Percentiles rank a stretch among this genome's conserved stretches.
phyloP scores from a whole-genome alignment of 2,797 vertebrate genomes.

The Sebastes melanostomus region DNA sequence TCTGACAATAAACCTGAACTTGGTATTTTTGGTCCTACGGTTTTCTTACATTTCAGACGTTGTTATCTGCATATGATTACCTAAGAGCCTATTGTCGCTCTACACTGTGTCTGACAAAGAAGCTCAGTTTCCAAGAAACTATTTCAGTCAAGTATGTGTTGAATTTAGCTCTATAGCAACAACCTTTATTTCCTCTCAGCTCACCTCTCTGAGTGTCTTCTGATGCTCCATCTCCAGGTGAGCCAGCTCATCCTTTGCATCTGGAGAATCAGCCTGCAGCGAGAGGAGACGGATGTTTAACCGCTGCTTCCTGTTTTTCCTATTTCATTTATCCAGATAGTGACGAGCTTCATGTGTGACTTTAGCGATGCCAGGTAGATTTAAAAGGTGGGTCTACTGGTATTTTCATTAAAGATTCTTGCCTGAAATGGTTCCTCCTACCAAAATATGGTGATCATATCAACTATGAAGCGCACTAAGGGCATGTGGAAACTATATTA shows the following conservation, averaged over 20 bases:
- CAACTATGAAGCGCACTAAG: neutral
- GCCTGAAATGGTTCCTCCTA: neutral
- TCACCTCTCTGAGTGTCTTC: slow-evolving; percentile 79
- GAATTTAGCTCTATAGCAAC: neutral
- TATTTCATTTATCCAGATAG: slow-evolving; percentile 17
- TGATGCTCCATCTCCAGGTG: slow-evolving; percentile 73
- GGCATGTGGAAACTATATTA: neutral
- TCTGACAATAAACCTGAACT: too few relatives aligned
- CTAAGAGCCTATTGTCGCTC: neutral
- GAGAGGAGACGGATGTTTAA: slow-evolving; percentile 30
- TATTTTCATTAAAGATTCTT: neutral
- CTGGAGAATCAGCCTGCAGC: slow-evolving; percentile 67
- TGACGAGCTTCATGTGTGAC: neutral
- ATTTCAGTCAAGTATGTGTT: neutral
- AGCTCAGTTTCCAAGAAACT: neutral
- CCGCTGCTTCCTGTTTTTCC: slow-evolving; percentile 12
- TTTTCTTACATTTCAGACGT: neutral
- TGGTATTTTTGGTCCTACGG: too few relatives aligned
- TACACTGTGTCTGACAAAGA: neutral
- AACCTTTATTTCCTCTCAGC: slow-evolving; percentile 9
- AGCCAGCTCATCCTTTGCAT: slow-evolving; percentile 73
- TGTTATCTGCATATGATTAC: neutral
- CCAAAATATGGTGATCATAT: neutral
- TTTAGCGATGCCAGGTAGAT: neutral
- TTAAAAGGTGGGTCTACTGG: neutral